Base-by-base conservation (phyloP, 1,140 invertebrate species). In the Rhopalosiphum padi region DNA sequence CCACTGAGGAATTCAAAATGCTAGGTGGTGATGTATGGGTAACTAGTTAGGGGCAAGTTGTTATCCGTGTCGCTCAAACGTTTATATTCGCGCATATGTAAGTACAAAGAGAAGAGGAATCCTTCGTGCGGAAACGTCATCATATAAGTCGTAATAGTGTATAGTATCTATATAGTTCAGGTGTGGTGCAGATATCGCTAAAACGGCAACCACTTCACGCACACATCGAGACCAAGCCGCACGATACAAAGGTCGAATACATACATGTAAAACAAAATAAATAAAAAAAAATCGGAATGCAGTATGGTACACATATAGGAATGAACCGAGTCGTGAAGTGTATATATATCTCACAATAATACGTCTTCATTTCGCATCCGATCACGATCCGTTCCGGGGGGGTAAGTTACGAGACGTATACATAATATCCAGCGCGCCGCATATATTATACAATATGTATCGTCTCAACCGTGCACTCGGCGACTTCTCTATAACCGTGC, bases 311-410 rank as follows among this genome's bases (percentile, higher is more conserved):
- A 23, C 23, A 90, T 60, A 43, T 60, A 55, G 22, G 35, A 90
- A 60, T 25, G 21, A 51, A 6, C 43, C 53, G 55, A 86, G 91
- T 93, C 91, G 91, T 93, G 91, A 93, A 93, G 46, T 93, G 87
- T n/a, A 77, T 77, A 77, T 77, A 37, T 90, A 90, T 43, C 35
- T 37, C 23, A 55, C 41, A 43, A 51, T 85, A 93, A 93, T 93
- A 93, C 48, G 82, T 93, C 91, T 93, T 93, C 85, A 93, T 93
- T 93, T 93, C 91, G 89, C 55, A 53, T 93, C 53, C 91, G 82
- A 93, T 93, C 91, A 93, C 91, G 91, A 93, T 85, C 82, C 77
- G 48, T 77, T 92, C 68, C 91, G 90, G 77, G 68, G 90, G 82
- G 82, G 82, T 55, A 43, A 86, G 91, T 85, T 37, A 86, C 51